Evolutionary conservation across 1,140 invertebrate species (phyloP).

Genomic region (Thaumatotibia leucotreta): DNA sequence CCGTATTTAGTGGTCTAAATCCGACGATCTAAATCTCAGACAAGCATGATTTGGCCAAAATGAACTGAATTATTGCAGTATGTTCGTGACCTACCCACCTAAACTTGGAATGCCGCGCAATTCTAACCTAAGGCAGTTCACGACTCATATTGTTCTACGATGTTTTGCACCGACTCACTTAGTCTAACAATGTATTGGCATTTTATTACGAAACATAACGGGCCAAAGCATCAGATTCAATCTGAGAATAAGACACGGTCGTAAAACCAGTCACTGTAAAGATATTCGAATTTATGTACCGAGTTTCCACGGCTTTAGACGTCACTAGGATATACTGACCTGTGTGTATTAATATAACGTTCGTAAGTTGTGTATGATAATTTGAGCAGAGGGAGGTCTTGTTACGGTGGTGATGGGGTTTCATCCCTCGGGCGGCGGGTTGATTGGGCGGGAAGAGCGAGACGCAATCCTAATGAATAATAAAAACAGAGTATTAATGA

Average conservation of each 20-base stretch:
- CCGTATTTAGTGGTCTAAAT: too few relatives aligned
- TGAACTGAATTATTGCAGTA: not conserved
- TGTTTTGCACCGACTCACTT: not conserved
- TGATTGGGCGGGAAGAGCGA: conserved; percentile 18
- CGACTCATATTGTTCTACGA: not conserved
- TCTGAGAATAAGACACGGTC: not conserved
- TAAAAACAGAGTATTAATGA: not conserved
- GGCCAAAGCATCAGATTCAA: not conserved
- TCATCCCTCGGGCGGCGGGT: not conserved
- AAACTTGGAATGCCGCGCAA: not conserved
- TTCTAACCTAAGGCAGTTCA: not conserved
- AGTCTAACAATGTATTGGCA: not conserved
- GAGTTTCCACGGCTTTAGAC: not conserved
- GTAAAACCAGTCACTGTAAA: conserved; percentile 7
- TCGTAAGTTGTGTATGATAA: not conserved
- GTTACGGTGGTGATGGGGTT: not conserved
- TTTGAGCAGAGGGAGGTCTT: not conserved
- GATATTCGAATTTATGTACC: conserved; percentile 13
- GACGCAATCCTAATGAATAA: conserved; percentile 12
- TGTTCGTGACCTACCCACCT: not conserved
- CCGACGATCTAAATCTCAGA: not conserved
- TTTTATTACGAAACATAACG: not conserved
- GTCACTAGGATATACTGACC: not conserved
- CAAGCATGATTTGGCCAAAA: not conserved
- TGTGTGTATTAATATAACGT: not conserved